Conservation (phyloP, 2,888 invertebrate species). For the Petrophora chlorosata region DNA sequence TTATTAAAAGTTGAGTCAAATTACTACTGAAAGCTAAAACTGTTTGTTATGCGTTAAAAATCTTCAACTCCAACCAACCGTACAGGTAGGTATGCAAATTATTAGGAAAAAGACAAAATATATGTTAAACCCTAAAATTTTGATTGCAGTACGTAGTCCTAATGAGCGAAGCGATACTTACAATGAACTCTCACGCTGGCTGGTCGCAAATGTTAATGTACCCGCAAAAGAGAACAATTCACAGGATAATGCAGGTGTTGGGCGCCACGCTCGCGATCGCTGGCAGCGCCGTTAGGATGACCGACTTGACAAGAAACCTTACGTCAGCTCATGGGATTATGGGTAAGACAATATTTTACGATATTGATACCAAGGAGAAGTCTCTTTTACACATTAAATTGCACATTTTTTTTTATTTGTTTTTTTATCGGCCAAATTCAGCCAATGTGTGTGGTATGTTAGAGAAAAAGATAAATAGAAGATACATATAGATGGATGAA, state of each 20-base stretch:
- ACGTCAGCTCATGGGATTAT: constrained; percentile 48
- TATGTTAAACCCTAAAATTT: neutral
- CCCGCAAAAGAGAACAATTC: constrained; percentile 49
- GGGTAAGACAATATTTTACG: constrained; percentile 44
- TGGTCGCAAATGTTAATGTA: constrained; percentile 50
- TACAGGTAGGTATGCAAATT: too few relatives aligned
- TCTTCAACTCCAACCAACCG: too few relatives aligned
- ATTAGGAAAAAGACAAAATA: too few relatives aligned
- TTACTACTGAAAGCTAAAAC: too few relatives aligned
- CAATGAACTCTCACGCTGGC: constrained; percentile 52
- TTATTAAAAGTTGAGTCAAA: too few relatives aligned
- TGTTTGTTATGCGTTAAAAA: too few relatives aligned
- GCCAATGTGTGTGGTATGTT: too few relatives aligned
- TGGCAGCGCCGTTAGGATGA: constrained; percentile 50
- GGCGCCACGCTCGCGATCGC: constrained; percentile 55
- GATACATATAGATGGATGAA: too few relatives aligned
- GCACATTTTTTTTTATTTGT: too few relatives aligned
- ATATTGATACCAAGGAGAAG: neutral
- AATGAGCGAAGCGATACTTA: constrained; percentile 58
- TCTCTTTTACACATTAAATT: too few relatives aligned
- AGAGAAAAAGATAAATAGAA: too few relatives aligned
- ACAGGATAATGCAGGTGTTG: constrained; percentile 55
- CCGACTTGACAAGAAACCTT: constrained; percentile 5
- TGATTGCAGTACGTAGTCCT: constrained; percentile 61
- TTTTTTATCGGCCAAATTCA: too few relatives aligned